Percentiles rank a stretch among this genome's conserved stretches.
Conservation (phyloP, 2,888 invertebrate species). For the Chelonus formosanus region DNA sequence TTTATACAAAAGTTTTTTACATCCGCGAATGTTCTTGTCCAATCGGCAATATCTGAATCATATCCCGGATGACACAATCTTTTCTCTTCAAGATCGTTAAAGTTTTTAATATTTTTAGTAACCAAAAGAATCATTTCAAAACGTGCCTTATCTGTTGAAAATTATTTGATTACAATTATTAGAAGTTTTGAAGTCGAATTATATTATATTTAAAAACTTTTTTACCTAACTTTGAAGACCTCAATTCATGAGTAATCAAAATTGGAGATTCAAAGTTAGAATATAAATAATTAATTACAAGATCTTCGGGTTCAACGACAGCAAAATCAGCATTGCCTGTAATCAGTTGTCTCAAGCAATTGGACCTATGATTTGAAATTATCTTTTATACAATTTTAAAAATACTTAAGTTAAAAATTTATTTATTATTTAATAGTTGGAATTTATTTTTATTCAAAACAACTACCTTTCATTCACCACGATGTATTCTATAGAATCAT, state of each 20-base stretch:
- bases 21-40: slow-evolving; percentile 79
- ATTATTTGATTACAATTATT: slow-evolving; percentile 4
- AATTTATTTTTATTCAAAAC: slow-evolving; percentile 1
- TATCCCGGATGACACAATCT: slow-evolving; percentile 86
- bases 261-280: slow-evolving; percentile 72
- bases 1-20: too few relatives aligned
- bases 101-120: slow-evolving; percentile 70
- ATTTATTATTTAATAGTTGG: not conserved
- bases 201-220: slow-evolving; percentile 6
- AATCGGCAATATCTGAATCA: slow-evolving; percentile 73
- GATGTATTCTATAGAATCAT: slow-evolving; percentile 75
- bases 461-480: slow-evolving; percentile 75
- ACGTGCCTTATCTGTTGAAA: slow-evolving; percentile 48
- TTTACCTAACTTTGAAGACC: slow-evolving; percentile 63
- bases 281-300: slow-evolving; percentile 71
- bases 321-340: slow-evolving; percentile 85
- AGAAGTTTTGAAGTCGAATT: not conserved
- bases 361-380: slow-evolving; percentile 68
- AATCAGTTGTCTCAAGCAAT: slow-evolving; percentile 81
- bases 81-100: slow-evolving; percentile 73
- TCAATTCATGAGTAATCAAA: slow-evolving; percentile 76
- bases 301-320: slow-evolving; percentile 84
- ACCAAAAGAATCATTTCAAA: slow-evolving; percentile 76
- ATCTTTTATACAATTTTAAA: slow-evolving; percentile 6
- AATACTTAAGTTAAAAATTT: not conserved